Conservation (phyloP, 2,888 invertebrate genomes). For the Parasteatoda lunata region DNA sequence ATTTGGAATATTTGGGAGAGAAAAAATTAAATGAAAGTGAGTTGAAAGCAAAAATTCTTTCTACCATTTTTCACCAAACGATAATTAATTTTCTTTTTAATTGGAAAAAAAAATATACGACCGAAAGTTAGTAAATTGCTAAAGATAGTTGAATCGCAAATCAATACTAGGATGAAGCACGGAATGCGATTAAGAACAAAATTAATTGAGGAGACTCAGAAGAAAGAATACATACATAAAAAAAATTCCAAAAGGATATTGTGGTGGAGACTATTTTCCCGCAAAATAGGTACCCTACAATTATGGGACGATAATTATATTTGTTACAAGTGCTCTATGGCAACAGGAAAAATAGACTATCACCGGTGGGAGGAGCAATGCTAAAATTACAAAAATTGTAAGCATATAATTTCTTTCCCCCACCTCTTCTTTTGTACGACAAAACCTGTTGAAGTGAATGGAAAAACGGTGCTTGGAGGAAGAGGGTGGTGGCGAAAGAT, state of each 20-base stretch:
- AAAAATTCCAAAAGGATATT: background rate
- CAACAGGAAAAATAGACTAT: background rate
- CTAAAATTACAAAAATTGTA: background rate
- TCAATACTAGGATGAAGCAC: too few species aligned
- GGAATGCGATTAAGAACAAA: too few species aligned
- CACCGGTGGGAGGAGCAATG: background rate
- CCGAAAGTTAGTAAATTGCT: too few species aligned
- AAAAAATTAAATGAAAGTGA: too few species aligned
- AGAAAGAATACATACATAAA: background rate
- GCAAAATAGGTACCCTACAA: conserved; percentile 32
- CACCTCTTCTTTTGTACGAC: background rate
- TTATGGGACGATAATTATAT: conserved; percentile 24
- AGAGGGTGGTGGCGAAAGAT: conserved; percentile 36
- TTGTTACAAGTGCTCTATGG: conserved; percentile 53
- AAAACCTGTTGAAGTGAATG: conserved; percentile 11
- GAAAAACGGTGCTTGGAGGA: background rate
- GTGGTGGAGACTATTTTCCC: background rate
- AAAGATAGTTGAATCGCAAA: too few species aligned
- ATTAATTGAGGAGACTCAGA: too few species aligned
- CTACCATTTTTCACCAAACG: too few species aligned
- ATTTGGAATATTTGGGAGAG: too few species aligned
- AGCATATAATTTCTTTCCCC: background rate
- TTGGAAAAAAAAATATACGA: too few species aligned
- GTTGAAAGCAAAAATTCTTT: too few species aligned
- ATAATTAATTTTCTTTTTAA: too few species aligned